A percentile compares a stretch with the other conserved stretches of the same genome.
Conservation (phyloP, 2,797 vertebrate species). For the Lepilemur ruficaudatus region DNA sequence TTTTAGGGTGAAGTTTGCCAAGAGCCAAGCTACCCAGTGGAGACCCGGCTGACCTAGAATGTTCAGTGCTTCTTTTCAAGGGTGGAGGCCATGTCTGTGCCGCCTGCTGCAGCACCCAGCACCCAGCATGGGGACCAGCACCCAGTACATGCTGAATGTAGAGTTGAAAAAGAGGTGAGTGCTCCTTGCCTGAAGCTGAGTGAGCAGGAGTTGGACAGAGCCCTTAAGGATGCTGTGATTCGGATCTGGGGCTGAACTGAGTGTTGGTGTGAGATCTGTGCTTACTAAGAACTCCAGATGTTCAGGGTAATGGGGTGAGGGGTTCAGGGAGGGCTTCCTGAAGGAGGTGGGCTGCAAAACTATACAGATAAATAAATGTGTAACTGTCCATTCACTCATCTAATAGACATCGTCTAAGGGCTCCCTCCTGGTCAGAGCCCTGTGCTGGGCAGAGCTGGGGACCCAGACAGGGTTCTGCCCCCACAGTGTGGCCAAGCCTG, state of each 20-base stretch:
- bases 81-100: not conserved
- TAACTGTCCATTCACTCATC: not conserved
- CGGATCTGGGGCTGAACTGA: not conserved
- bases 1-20: not conserved
- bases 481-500: not conserved
- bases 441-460: not conserved
- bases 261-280: not conserved
- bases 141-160: not conserved
- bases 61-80: not conserved
- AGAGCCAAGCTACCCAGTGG: not conserved
- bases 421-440: not conserved
- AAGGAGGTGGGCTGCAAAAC: not conserved
- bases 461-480: not conserved
- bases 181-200: not conserved
- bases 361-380: not conserved
- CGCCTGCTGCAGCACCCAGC: not conserved
- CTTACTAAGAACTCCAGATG: not conserved
- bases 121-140: not conserved
- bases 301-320: too few species aligned
- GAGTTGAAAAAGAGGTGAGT: not conserved
- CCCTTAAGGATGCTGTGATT: not conserved
- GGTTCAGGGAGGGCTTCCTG: conserved; percentile 11
- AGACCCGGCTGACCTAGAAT: not conserved
- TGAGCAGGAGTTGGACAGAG: not conserved
- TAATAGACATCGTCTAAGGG: not conserved